phyloP scores from a whole-genome alignment of 2,113 vertebrate species.

The Hippocampus abdominalis region DNA sequence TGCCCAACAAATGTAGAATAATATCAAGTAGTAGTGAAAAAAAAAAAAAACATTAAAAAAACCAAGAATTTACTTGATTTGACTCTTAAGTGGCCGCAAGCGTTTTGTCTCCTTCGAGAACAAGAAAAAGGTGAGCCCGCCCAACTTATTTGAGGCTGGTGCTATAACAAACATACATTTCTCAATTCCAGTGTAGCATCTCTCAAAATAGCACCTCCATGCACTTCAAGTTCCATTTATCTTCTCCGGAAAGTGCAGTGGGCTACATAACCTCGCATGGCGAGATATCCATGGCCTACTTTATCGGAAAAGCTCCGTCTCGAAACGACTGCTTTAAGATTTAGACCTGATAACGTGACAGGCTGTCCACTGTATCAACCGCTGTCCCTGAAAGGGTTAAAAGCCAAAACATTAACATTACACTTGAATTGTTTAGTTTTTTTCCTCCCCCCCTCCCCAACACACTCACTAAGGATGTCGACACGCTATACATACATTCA shows the following conservation, averaged over 20 bases:
- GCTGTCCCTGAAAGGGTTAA: too few species aligned
- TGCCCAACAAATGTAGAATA: too few species aligned
- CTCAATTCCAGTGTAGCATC: constrained; percentile 10
- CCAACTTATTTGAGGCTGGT: constrained; percentile 5
- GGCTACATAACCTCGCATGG: background rate
- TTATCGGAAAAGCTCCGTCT: too few species aligned
- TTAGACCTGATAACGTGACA: background rate
- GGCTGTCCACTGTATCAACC: too few species aligned
- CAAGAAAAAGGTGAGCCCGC: constrained; percentile 25
- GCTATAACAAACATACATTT: constrained; percentile 11
- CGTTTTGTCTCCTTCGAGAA: constrained; percentile 28
- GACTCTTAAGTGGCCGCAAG: background rate
- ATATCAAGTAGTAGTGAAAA: too few species aligned
- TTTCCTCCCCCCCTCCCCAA: background rate
- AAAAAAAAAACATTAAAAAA: background rate
- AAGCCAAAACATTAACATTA: background rate
- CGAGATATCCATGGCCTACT: too few species aligned
- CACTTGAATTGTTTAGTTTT: background rate
- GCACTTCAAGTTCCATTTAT: constrained; percentile 1
- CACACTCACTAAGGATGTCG: background rate
- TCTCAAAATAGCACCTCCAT: constrained; percentile 7
- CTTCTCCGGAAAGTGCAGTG: background rate
- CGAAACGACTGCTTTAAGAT: background rate
- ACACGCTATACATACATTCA: background rate
- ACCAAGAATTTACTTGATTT: background rate